These are phyloP conservation scores for Anarhynchus alexandrinus DNA, from an alignment of 2,113 vertebrate genomes.

Conservation along the genomic window DNA sequence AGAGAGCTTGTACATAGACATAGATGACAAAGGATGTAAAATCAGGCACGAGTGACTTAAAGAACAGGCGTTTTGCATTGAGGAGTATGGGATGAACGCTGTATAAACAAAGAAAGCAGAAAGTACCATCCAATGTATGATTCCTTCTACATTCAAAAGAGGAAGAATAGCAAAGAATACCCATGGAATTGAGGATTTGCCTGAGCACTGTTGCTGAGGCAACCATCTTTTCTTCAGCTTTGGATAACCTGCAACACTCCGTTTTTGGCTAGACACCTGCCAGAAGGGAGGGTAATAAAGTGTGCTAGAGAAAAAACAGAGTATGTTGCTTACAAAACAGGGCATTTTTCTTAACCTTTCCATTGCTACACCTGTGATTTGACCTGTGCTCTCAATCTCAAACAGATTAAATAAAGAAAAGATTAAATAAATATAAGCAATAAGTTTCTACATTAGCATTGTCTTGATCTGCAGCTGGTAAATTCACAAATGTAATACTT, in stretches of 20 bases:
- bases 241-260: neutral
- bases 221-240: neutral
- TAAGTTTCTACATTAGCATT: neutral
- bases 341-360: neutral
- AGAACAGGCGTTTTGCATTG: neutral
- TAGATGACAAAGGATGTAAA: neutral
- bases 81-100: neutral
- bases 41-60: neutral
- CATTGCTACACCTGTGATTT: neutral
- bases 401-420: neutral
- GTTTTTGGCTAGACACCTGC: neutral
- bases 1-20: neutral
- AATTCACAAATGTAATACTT: neutral
- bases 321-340: neutral
- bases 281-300: neutral
- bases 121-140: neutral
- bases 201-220: neutral
- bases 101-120: neutral
- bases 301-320: neutral
- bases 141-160: neutral
- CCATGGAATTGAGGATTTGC: neutral
- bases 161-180: neutral
- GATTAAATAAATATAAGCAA: neutral
- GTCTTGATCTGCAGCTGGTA: neutral
- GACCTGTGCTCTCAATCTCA: neutral